Evolutionary conservation across 1,140 invertebrate genomes (phyloP).

Genomic region (Zaprionus capensis): DNA sequence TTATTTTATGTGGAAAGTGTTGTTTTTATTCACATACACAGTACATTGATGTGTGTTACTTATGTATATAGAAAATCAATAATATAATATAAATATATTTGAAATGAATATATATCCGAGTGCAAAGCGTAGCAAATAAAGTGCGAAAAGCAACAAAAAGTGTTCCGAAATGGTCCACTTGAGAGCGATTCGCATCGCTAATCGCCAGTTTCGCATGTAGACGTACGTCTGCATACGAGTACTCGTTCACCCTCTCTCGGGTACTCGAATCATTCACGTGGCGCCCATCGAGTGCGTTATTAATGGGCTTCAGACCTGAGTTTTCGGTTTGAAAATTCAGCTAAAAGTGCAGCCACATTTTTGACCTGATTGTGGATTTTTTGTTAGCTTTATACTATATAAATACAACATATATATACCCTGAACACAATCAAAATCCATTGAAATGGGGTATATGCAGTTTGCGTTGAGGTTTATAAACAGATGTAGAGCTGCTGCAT

Average conservation of each 20-base stretch:
- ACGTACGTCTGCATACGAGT: neutral
- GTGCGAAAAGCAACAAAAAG: neutral
- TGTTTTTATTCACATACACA: no score
- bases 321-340: conserved; percentile 37
- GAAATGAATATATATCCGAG: neutral
- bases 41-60: no score
- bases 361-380: conserved; percentile 32
- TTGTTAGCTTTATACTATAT: conserved; percentile 6
- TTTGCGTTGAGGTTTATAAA: no score
- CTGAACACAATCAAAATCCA: neutral
- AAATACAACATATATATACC: neutral
- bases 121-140: neutral
- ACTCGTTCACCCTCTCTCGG: neutral
- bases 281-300: conserved; percentile 55
- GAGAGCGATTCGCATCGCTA: neutral
- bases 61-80: no score
- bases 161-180: neutral
- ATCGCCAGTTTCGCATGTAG: neutral
- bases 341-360: conserved; percentile 26
- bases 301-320: conserved; percentile 45
- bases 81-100: no score
- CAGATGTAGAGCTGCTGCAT: no score
- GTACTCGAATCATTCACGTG: conserved; percentile 36
- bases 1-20: no score
- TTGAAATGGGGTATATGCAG: neutral